Evolutionary conservation across 2,888 invertebrate genomes (phyloP).

Genomic region (Lissonota sp.): DNA sequence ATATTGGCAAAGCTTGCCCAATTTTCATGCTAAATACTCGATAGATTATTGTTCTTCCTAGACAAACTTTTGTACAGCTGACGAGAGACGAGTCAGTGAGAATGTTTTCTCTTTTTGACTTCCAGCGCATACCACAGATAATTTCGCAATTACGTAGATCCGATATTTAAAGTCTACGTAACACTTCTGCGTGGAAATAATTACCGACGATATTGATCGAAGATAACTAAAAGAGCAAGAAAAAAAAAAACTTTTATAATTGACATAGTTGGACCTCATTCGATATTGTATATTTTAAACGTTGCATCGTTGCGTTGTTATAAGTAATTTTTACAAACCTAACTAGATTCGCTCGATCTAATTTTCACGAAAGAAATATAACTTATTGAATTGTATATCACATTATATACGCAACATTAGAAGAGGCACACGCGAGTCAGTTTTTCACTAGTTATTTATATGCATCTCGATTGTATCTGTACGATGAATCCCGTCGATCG

Average conservation of each 20-base stretch:
- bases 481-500: slow-evolving; percentile 40
- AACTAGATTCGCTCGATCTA: slow-evolving; percentile 41
- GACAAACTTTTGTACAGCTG: slow-evolving; percentile 12
- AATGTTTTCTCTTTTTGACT: slow-evolving; percentile 51
- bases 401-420: slow-evolving; percentile 28
- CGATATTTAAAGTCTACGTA: slow-evolving; percentile 19
- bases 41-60: slow-evolving; percentile 5
- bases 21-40: slow-evolving; percentile 14
- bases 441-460: slow-evolving; percentile 38
- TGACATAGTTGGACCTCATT: slow-evolving; percentile 61
- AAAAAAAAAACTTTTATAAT: slow-evolving; percentile 53
- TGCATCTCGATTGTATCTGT: slow-evolving; percentile 51
- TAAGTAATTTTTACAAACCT: slow-evolving; percentile 58
- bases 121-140: slow-evolving; percentile 46
- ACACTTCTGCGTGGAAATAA: slow-evolving; percentile 30
- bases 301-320: slow-evolving; percentile 64
- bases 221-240: slow-evolving; percentile 1
- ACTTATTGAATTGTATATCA: slow-evolving; percentile 20
- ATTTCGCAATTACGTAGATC: slow-evolving; percentile 28
- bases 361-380: slow-evolving; percentile 22
- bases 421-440: slow-evolving; percentile 49
- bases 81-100: slow-evolving; percentile 17
- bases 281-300: slow-evolving; percentile 63
- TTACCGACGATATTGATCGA: slow-evolving; percentile 16
- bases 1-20: slow-evolving; percentile 8